Conservation (phyloP, 2,113 vertebrate genomes). For the Tragulus kanchil region DNA sequence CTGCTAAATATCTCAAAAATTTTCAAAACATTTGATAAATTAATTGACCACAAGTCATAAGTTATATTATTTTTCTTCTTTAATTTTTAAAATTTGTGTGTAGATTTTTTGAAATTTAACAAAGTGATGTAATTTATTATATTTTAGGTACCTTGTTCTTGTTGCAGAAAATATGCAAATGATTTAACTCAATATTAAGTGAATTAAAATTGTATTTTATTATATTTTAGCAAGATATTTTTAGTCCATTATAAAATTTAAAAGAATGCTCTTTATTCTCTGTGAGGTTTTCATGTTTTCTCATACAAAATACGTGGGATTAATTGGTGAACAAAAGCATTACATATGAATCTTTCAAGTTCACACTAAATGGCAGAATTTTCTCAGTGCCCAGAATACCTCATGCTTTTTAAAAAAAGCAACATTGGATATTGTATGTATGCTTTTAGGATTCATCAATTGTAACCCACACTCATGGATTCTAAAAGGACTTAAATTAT, state of each 20-base stretch:
- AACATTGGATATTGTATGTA: neutral
- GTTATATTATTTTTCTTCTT: neutral
- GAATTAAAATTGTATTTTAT: conserved; percentile 7
- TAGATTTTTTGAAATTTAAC: neutral
- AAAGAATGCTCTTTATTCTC: neutral
- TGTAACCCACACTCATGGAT: neutral
- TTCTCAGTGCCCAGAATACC: neutral
- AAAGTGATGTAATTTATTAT: neutral
- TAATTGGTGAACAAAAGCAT: neutral
- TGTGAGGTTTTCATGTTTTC: neutral
- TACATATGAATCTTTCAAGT: neutral
- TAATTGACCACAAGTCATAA: conserved; percentile 9
- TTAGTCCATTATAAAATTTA: neutral
- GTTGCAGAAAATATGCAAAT: neutral
- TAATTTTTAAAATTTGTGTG: conserved; percentile 29
- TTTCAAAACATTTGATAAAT: neutral
- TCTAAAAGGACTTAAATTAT: neutral
- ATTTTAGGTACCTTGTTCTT: neutral
- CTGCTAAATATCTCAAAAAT: neutral
- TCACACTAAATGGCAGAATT: neutral
- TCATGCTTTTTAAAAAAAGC: neutral
- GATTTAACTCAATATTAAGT: neutral
- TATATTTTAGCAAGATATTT: neutral
- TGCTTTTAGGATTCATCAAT: neutral
- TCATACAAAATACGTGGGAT: neutral